phyloP scores from a whole-genome alignment of 2,888 invertebrate species.

The Esperia sulphurella region DNA sequence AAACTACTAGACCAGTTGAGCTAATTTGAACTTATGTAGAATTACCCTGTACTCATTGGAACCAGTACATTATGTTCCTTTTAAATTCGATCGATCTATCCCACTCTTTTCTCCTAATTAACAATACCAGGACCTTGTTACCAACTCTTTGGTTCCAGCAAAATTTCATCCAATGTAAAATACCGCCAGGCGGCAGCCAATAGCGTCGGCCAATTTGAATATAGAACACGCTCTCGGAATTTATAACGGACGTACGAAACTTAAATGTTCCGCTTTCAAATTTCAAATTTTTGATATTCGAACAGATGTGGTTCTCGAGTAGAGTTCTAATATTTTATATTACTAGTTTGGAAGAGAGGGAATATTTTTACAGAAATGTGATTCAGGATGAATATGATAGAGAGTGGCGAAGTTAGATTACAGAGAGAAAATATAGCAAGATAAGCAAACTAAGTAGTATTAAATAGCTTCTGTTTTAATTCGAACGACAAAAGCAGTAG shows the following conservation, averaged over 20 bases:
- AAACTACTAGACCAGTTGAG: too few relatives aligned
- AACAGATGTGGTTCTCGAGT: constrained; percentile 10
- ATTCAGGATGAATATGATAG: constrained; percentile 16
- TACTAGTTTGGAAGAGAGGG: constrained; percentile 27
- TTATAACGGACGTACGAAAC: constrained; percentile 71
- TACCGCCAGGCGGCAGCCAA: constrained; percentile 48
- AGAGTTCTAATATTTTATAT: constrained; percentile 15
- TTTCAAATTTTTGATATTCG: constrained; percentile 16
- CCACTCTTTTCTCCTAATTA: too few relatives aligned
- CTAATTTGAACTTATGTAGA: too few relatives aligned
- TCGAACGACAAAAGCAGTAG: too few relatives aligned
- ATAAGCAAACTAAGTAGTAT: too few relatives aligned
- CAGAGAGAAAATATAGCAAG: not conserved
- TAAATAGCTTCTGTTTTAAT: too few relatives aligned
- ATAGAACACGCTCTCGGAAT: constrained; percentile 71
- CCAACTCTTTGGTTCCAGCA: constrained; percentile 28
- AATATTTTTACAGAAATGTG: constrained; percentile 26
- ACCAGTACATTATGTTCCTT: too few relatives aligned
- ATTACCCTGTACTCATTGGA: too few relatives aligned
- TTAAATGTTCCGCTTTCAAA: constrained; percentile 42
- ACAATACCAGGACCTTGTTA: not conserved
- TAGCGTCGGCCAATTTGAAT: constrained; percentile 74
- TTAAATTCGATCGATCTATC: too few relatives aligned
- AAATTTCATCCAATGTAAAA: constrained; percentile 51
- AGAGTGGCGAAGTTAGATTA: not conserved